Percentiles rank a stretch among this genome's conserved stretches.
Evolutionary conservation across 2,888 invertebrate genomes (phyloP).

Genomic region (Drosophila monieri): DNA sequence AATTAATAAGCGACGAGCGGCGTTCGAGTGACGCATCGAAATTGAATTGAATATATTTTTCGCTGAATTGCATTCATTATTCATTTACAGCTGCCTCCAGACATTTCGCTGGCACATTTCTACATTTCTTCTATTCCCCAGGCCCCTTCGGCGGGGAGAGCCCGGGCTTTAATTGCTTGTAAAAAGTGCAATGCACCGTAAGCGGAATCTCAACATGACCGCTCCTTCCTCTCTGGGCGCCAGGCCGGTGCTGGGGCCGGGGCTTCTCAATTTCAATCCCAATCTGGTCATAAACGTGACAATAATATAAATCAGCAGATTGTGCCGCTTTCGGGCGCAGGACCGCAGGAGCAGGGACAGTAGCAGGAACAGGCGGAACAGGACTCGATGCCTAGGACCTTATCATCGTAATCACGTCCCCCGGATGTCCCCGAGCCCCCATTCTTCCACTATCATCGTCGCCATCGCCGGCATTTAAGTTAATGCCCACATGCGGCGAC

Average conservation of each 20-base stretch:
- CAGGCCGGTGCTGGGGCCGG: constrained; percentile 48
- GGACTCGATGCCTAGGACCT: constrained; percentile 16
- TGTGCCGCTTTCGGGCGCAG: constrained; percentile 33
- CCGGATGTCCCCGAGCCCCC: constrained; percentile 10
- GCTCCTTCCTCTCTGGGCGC: constrained; percentile 22
- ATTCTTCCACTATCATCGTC: constrained; percentile 18
- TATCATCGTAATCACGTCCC: constrained; percentile 37
- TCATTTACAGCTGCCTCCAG: constrained; percentile 70
- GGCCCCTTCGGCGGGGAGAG: not conserved
- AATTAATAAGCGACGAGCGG: constrained; percentile 74
- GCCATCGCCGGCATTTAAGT: constrained; percentile 56
- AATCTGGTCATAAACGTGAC: constrained; percentile 79
- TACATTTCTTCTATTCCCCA: not conserved
- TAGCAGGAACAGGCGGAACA: constrained; percentile 8
- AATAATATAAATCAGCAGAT: constrained; percentile 80
- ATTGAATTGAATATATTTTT: constrained; percentile 74
- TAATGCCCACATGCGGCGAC: constrained; percentile 62
- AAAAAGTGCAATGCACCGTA: constrained; percentile 51
- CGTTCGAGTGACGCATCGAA: constrained; percentile 65
- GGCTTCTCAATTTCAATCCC: constrained; percentile 53
- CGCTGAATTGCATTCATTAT: constrained; percentile 79
- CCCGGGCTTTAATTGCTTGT: constrained; percentile 53
- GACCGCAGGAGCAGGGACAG: constrained; percentile 4
- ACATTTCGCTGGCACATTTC: constrained; percentile 4
- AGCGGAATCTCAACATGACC: constrained; percentile 14